phyloP scores from a whole-genome alignment of 1,140 invertebrate genomes.

The Danaus melanippus region DNA sequence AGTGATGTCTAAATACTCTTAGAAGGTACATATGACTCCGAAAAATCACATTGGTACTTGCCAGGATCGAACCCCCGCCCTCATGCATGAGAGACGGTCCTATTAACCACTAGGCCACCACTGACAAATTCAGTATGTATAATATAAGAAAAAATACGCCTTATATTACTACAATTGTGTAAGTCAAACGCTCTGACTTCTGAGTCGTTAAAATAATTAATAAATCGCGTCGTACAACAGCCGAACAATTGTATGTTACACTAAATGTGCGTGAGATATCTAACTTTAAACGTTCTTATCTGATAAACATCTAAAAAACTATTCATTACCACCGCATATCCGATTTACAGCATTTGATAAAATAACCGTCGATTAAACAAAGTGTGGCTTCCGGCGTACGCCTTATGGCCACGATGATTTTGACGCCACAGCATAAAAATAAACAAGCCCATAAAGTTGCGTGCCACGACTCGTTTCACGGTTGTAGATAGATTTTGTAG shows the following conservation, averaged over 20 bases:
- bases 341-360: conserved; percentile 17
- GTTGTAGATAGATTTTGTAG: conserved; percentile 17
- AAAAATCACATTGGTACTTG: too few relatives aligned
- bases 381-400: conserved; percentile 15
- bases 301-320: conserved; percentile 1
- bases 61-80: too few relatives aligned
- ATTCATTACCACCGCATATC: conserved; percentile 15
- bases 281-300: conserved; percentile 1
- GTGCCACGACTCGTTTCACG: conserved; percentile 11
- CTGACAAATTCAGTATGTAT: too few relatives aligned
- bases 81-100: too few relatives aligned
- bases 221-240: not conserved
- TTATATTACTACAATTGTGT: not conserved
- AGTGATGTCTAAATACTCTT: too few relatives aligned
- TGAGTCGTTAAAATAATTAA: conserved; percentile 1
- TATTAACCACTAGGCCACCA: too few relatives aligned
- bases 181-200: conserved; percentile 3
- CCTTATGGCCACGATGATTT: conserved; percentile 17
- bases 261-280: not conserved
- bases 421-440: conserved; percentile 9
- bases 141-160: too few relatives aligned
- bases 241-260: conserved; percentile 1
- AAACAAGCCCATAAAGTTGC: conserved; percentile 18
- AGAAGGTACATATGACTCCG: too few relatives aligned
- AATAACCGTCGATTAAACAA: conserved; percentile 15